Base-by-base conservation (phyloP, 2,113 vertebrate genomes). In the Melanocharis versteri region DNA sequence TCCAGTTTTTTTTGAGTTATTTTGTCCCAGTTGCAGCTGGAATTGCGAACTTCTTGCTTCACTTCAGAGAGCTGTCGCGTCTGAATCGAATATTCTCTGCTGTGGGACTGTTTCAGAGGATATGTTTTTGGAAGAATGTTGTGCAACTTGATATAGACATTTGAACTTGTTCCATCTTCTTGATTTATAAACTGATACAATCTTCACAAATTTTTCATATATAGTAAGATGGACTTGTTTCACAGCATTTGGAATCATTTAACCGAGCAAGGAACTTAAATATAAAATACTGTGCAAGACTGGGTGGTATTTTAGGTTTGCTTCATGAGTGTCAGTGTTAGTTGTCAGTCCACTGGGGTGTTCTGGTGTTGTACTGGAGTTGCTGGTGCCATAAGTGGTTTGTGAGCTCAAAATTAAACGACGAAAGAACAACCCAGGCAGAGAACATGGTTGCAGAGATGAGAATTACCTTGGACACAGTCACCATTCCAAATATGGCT, bases 61-160 rank as follows among this genome's bases (percentile, higher is more conserved):
- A 65, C 88, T 85, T n/a, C 48, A 93, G 64, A 88, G 77, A 94
- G 27, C n/a, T 2, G 2, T 86, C 0, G 0, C 1, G 2, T 88
- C 97, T 97, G 92, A 97, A 96, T 81, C 73, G 87, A 86, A 71
- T 91, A 85, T 12, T 92, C 44, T 92, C 75, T 86, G 65, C 77
- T 95, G 44, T 83, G 79, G 30, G 80, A 65, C 42, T 53, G 30
- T 66, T 94, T 89, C 31, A 62, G 77, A 68, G 62, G 44, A 39
- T 93, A 18, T 13, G 14, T 65, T 86, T 61, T 21, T 90, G 84
- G 75, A 96, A 94, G 76, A 92, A 72, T 48, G 73, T 77, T 83
- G 76, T 9, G 44, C 65, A 92, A 58, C 65, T 90, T 68, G 58
- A 79, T 90, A 73, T 1, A 83, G 90, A 83, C 60, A 70, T 89